Evolutionary conservation across 1,140 invertebrate genomes (phyloP), one percentile per base, ranked within the genome.

Genomic region (Oncopodura yosiiana): DNA sequence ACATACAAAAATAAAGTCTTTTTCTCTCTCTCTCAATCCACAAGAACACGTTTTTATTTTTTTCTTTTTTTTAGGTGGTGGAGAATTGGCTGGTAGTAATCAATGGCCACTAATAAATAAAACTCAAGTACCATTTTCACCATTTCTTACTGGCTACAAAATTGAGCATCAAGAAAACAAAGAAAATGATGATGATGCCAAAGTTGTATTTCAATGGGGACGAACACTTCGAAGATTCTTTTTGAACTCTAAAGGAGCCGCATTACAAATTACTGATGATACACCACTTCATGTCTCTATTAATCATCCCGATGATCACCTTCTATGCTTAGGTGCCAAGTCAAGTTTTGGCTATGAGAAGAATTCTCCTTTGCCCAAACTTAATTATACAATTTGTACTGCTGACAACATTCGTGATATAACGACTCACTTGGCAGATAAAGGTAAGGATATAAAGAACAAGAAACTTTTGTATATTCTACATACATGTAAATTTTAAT

Each of bases 11-110:
- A 21, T 42, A 19, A 8, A 42, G 11, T 1, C 41, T 21, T 23
- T 45, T 24, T 5, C 6, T 23, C 27, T 45, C 14, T 41, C 8
- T n/a, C n/a, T n/a, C n/a, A n/a, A n/a, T 76, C 76, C 2, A 69
- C 72, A 2, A 76, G 78, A 12, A 75, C 77, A 18, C 78, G 79
- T 0, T 75, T 84, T 54, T n/a, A n/a, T n/a, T n/a, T n/a, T 87
- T 85, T 86, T 88, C 85, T 61, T n/a, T n/a, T n/a, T n/a, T n/a
- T n/a, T n/a, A n/a, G 87, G 87, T 0, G 86, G 84, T 1, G 87
- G 87, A 0, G 81, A 87, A 53, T 81, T 83, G 2, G 71, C 77
- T 19, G 81, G 81, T n/a, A n/a, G n/a, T 48, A 78, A 84, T 63
- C 78, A 81, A 0, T 91, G 87, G 81, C 87, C 86, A 0, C 69